Conservation (phyloP, 2,113 vertebrate genomes). For the Piliocolobus tephrosceles region DNA sequence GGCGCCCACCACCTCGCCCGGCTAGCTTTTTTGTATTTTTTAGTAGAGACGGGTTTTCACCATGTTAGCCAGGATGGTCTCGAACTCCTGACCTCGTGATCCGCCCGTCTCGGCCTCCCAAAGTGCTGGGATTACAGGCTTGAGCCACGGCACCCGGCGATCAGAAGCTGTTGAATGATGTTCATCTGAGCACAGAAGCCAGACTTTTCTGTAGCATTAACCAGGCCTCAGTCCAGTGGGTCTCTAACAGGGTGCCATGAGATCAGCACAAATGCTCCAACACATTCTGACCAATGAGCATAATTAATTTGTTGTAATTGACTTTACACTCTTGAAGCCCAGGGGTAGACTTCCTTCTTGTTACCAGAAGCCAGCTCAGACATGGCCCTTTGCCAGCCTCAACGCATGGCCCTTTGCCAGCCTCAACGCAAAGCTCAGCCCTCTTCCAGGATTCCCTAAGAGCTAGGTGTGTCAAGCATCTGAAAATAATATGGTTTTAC, state of each 20-base stretch:
- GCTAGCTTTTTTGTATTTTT: too few species aligned
- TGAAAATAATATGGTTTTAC: background rate
- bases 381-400: background rate
- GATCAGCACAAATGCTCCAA: background rate
- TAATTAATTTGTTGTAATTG: background rate
- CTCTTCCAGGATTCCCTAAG: background rate
- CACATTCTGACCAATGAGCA: background rate
- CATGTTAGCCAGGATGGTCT: too few species aligned
- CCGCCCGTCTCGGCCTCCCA: too few species aligned
- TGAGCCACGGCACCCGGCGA: too few species aligned
- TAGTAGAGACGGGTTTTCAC: too few species aligned
- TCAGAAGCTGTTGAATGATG: background rate
- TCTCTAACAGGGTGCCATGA: background rate
- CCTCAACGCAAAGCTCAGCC: background rate
- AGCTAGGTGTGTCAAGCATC: background rate
- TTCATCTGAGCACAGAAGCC: background rate
- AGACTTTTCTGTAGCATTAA: background rate
- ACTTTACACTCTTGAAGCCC: background rate
- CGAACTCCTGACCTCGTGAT: too few species aligned
- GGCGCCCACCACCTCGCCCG: too few species aligned
- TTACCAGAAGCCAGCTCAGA: background rate
- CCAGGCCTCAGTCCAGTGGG: background rate
- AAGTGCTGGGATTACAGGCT: too few species aligned
- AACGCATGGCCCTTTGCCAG: background rate
- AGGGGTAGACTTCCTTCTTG: background rate